Evolutionary conservation across 2,888 invertebrate genomes (phyloP).

Genomic region (Ophraella communa): DNA sequence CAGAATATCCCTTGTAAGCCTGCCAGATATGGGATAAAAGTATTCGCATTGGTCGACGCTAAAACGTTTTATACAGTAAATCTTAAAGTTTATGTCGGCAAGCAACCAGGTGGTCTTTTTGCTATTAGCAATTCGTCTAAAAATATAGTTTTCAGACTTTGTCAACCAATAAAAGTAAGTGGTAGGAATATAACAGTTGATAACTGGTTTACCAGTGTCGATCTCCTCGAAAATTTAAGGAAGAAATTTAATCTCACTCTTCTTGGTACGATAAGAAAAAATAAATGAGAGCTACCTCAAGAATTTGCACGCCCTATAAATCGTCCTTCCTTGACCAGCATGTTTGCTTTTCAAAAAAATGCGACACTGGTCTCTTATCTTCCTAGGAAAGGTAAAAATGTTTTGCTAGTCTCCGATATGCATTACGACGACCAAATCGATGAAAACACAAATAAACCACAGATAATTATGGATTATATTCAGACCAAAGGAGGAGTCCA

Average conservation of each 20-base stretch:
- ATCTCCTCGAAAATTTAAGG: conserved; percentile 14
- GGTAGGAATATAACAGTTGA: conserved; percentile 31
- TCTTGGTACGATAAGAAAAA: conserved; percentile 30
- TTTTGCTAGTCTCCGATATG: conserved; percentile 21
- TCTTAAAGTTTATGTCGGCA: conserved; percentile 3
- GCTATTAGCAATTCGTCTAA: conserved; percentile 12
- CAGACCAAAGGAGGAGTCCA: not conserved
- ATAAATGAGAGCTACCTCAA: conserved; percentile 28
- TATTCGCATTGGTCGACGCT: not conserved
- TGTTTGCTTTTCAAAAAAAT: conserved; percentile 21
- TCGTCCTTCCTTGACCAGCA: conserved; percentile 18
- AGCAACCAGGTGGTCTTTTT: conserved; percentile 31
- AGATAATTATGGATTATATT: not conserved
- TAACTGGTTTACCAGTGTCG: conserved; percentile 30
- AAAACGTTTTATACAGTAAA: too few relatives aligned
- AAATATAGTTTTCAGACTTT: conserved; percentile 19
- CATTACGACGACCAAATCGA: conserved; percentile 22
- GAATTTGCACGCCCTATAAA: conserved; percentile 18
- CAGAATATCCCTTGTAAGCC: not conserved
- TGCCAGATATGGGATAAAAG: not conserved
- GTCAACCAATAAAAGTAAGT: conserved; percentile 15
- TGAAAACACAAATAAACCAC: conserved; percentile 3
- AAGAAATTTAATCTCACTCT: conserved; percentile 16
- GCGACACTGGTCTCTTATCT: conserved; percentile 23
- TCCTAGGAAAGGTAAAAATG: conserved; percentile 28